Conservation (phyloP, 2,113 vertebrate genomes). For the Helogale parvula region DNA sequence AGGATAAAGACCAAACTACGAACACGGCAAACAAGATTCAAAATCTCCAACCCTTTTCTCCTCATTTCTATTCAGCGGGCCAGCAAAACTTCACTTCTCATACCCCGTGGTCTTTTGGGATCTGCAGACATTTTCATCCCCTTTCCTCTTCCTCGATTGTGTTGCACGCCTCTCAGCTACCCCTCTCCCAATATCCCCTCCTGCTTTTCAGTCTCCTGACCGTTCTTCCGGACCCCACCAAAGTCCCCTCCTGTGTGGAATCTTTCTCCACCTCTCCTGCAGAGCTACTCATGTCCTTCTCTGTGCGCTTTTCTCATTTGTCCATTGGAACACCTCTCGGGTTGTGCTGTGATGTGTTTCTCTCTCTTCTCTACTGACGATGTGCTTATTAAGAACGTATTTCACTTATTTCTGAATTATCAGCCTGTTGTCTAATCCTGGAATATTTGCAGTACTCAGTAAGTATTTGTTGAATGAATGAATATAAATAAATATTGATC, state of each 20-base stretch:
- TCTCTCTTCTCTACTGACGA: background rate
- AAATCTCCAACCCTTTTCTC: background rate
- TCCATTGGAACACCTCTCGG: background rate
- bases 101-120: background rate
- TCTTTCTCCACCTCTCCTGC: background rate
- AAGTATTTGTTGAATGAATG: background rate
- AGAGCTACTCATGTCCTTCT: background rate
- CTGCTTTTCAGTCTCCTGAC: background rate
- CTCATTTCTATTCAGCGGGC: fast-evolving
- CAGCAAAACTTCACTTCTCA: background rate
- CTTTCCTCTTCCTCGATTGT: background rate
- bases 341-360: background rate
- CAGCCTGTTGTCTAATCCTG: background rate
- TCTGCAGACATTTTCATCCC: background rate
- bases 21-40: fast-evolving
- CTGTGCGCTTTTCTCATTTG: background rate
- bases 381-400: background rate
- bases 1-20: background rate
- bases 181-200: background rate
- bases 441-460: background rate
- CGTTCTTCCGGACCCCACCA: background rate
- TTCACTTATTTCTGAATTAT: background rate
- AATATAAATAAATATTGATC: constrained; percentile 11
- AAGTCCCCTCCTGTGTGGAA: background rate
- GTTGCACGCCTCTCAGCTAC: background rate